These are phyloP conservation scores for Notothenia rossii DNA, from an alignment of 2,113 vertebrate genomes.

Conservation along the genomic window DNA sequence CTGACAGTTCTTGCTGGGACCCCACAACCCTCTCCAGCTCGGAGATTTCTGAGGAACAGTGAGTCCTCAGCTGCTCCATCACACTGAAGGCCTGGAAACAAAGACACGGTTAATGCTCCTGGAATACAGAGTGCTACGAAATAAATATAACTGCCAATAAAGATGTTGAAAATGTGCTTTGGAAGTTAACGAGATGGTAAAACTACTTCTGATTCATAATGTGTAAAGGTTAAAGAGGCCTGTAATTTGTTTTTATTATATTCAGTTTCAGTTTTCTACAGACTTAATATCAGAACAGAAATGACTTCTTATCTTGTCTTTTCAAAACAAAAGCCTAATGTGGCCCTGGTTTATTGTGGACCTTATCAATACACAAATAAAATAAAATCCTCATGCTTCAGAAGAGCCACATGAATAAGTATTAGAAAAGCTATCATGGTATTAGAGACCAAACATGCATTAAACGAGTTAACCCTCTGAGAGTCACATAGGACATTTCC, in stretches of 20 bases:
- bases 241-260: not conserved
- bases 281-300: not conserved
- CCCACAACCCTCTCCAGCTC: slow-evolving; percentile 81
- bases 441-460: not conserved
- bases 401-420: not conserved
- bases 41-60: slow-evolving; percentile 79
- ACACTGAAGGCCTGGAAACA: slow-evolving; percentile 80
- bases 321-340: not conserved
- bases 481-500: no score
- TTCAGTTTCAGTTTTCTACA: not conserved
- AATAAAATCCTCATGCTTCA: not conserved
- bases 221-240: not conserved
- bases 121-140: no score
- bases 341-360: not conserved
- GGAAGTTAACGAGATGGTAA: no score
- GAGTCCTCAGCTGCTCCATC: slow-evolving; percentile 83
- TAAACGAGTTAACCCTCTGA: not conserved
- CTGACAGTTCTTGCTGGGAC: slow-evolving; percentile 81
- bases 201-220: not conserved
- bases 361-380: not conserved
- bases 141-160: no score
- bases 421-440: not conserved
- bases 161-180: no score
- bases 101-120: not conserved
- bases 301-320: not conserved